Evolutionary conservation across 2,888 invertebrate species (phyloP).

Genomic region (Agrilus mali): DNA sequence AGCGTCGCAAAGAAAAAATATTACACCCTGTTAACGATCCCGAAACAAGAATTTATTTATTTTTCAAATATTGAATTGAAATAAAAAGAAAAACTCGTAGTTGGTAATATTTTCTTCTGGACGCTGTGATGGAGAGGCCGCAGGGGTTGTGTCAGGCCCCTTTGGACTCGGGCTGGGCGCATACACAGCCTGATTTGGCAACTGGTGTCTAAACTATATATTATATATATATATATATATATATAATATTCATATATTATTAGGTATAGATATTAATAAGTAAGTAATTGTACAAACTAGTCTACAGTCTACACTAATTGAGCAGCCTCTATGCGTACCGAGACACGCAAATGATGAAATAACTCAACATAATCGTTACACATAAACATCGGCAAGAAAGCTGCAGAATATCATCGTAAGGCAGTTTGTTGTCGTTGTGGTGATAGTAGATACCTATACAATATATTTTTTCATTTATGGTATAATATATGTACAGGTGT

Average conservation of each 20-base stretch:
- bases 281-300: conserved; percentile 13
- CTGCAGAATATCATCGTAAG: conserved; percentile 25
- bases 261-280: conserved; percentile 4
- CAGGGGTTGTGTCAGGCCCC: conserved; percentile 12
- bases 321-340: conserved; percentile 30
- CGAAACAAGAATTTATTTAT: too few relatives aligned
- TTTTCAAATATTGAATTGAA: too few relatives aligned
- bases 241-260: conserved; percentile 12
- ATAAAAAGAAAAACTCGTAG: too few relatives aligned
- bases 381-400: conserved; percentile 31
- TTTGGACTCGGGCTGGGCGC: conserved; percentile 17
- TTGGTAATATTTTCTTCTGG: not conserved
- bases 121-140: conserved; percentile 1
- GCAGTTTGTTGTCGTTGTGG: conserved; percentile 27
- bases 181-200: conserved; percentile 21
- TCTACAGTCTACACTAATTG: conserved; percentile 28
- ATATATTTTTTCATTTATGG: too few relatives aligned
- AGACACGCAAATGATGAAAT: conserved; percentile 23
- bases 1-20: too few relatives aligned
- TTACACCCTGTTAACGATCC: too few relatives aligned
- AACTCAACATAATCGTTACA: conserved; percentile 31
- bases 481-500: not conserved
- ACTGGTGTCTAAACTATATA: conserved; percentile 9
- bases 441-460: not conserved
- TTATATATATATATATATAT: conserved; percentile 1